Base-by-base conservation (phyloP, 2,797 vertebrate species). In the Notamacropus eugenii region DNA sequence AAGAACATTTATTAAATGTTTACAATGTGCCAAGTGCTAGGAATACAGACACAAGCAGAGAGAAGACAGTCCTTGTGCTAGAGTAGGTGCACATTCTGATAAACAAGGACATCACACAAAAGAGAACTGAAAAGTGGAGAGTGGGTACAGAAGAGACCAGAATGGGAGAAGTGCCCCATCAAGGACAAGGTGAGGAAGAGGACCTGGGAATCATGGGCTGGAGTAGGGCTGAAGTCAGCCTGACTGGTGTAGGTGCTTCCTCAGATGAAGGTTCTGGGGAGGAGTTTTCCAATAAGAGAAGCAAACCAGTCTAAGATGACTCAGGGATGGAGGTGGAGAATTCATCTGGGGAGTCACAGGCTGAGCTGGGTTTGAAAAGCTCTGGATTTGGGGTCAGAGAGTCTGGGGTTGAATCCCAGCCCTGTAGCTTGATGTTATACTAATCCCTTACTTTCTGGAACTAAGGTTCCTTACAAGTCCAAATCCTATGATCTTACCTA, bases 401-500 rank as follows among this genome's bases (percentile, higher is more conserved):
- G n/a, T 74, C 74, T 46, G 22, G 74, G n/a, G 8, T 24, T 82
- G 74, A 82, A 82, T 82, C 19, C 40, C 22, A 46, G 4, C 19
- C 8, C 40, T 27, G 40, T 82, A 82, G 40, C 9, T 46, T 46
- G 24, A 50, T 40, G 9, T 46, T 11, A 87, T 46, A 87, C 74
- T 24, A 87, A 27, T 46, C 22, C 40, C 40, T 87, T 87, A 87
- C 24, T 46, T 40, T 27, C 10, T 87, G 40, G 40, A 87, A 40
- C 16, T 54, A 90, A 58, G 55, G 90, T 96, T 94, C 56, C 90
- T 93, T 95, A 92, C 92, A 82, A 50, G 40, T 62, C 50, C 90
- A 87, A 87, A 50, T 93, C 74, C 92, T 94, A 57, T 93, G 56
- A 28, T 24, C 29, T 52, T 55, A 87, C 91, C 91, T 4, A 24